phyloP scores from a whole-genome alignment of 1,140 invertebrate species.

The Trachelipus rathkii region DNA sequence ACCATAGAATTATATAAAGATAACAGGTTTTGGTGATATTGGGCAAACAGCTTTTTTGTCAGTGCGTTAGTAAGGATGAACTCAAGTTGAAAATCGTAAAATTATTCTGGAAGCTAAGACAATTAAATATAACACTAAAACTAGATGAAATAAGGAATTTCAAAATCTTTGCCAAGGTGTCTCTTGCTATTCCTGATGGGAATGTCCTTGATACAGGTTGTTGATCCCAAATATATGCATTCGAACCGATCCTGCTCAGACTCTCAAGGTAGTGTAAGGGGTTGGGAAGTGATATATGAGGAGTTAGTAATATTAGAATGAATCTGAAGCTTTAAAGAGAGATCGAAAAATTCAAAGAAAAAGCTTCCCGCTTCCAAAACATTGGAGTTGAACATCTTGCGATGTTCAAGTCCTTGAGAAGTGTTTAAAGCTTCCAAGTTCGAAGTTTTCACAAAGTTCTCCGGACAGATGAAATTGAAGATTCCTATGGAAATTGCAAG shows the following conservation, averaged over 20 bases:
- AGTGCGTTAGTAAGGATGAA: conserved; percentile 44
- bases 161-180: not conserved
- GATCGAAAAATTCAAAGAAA: conserved; percentile 31
- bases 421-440: conserved; percentile 5
- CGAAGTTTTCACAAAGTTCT: conserved; percentile 22
- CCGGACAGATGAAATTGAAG: not conserved
- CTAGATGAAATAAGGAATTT: too few species aligned
- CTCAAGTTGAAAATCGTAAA: conserved; percentile 46
- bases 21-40: conserved; percentile 66
- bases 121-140: not conserved
- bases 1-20: conserved; percentile 67
- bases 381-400: conserved; percentile 21
- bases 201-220: too few species aligned
- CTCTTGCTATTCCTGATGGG: too few species aligned
- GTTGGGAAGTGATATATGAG: conserved; percentile 27
- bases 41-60: conserved; percentile 52
- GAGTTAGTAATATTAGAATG: conserved; percentile 30
- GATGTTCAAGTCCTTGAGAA: conserved; percentile 18
- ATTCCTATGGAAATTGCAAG: not conserved
- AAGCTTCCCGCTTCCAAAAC: conserved; percentile 26
- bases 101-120: conserved; percentile 14
- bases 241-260: too few species aligned
- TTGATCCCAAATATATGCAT: too few species aligned
- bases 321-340: conserved; percentile 30
- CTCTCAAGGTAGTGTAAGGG: not conserved